Evolutionary conservation across 1,140 invertebrate genomes (phyloP).

Genomic region (Periplaneta americana): DNA sequence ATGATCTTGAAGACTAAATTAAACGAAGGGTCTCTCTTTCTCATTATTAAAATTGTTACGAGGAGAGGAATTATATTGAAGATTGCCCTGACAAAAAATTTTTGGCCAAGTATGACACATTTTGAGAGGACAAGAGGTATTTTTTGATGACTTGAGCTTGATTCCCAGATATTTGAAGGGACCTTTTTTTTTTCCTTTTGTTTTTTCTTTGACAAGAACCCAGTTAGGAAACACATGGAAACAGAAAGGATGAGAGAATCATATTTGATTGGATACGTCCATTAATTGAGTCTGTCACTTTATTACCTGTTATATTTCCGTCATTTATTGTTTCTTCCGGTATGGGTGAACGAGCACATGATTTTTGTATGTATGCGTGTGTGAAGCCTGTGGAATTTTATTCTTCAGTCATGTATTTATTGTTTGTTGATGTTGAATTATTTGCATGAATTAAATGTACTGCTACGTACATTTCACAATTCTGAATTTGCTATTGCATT

Average conservation of each 20-base stretch:
- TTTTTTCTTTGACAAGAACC: slow-evolving; percentile 1
- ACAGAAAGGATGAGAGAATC: background rate
- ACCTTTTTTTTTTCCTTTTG: background rate
- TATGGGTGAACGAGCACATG: background rate
- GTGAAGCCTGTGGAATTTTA: background rate
- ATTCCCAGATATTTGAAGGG: background rate
- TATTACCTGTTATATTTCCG: background rate
- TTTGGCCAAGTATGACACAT: background rate
- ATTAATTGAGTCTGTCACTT: background rate
- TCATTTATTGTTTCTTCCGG: background rate
- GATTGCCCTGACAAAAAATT: background rate
- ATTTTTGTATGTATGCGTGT: background rate
- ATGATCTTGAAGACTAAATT: background rate
- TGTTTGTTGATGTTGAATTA: slow-evolving; percentile 6
- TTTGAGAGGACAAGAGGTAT: background rate
- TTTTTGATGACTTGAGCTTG: background rate
- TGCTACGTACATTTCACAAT: slow-evolving; percentile 3
- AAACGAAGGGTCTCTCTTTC: background rate
- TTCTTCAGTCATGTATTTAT: slow-evolving; percentile 1
- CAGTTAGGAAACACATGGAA: background rate
- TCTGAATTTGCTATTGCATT: slow-evolving; percentile 4
- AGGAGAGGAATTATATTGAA: background rate
- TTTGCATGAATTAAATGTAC: slow-evolving; percentile 12
- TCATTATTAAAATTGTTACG: background rate
- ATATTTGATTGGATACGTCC: slow-evolving; percentile 1